phyloP scores from a whole-genome alignment of 2,113 vertebrate species.

The Macroglossus sobrinus region DNA sequence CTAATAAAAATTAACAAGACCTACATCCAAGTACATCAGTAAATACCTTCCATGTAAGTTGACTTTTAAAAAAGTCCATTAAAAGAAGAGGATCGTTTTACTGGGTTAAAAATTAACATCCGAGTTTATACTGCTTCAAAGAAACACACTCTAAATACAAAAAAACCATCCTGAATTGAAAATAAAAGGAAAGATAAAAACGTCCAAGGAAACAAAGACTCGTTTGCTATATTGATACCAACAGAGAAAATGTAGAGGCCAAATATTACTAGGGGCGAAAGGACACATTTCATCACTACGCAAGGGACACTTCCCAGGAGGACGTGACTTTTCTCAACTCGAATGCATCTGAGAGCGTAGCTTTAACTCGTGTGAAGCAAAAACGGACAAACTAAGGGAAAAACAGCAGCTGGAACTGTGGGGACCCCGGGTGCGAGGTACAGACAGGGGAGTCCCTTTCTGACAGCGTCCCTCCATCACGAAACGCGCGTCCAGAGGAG shows the following conservation, averaged over 20 bases:
- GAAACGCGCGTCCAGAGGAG: too few relatives aligned
- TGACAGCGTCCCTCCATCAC: too few relatives aligned
- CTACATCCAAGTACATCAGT: neutral
- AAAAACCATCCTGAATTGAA: neutral
- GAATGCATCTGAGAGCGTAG: neutral
- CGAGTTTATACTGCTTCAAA: neutral
- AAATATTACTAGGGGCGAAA: neutral
- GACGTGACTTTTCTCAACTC: neutral
- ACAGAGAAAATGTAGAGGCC: neutral
- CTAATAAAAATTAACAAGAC: neutral
- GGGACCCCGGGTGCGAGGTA: too few relatives aligned
- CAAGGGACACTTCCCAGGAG: neutral
- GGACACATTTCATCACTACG: neutral
- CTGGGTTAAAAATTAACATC: neutral
- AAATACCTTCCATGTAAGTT: neutral
- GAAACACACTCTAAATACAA: neutral
- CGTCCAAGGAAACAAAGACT: neutral
- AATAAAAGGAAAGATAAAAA: neutral
- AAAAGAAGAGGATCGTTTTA: neutral
- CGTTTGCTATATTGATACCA: neutral
- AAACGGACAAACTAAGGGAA: neutral
- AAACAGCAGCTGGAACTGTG: neutral
- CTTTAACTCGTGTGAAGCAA: neutral
- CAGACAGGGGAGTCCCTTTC: too few relatives aligned
- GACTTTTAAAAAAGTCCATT: neutral